Evolutionary conservation across 2,797 vertebrate genomes (phyloP), one percentile per base, ranked within the genome.

Genomic region (Taenioides sp.): DNA sequence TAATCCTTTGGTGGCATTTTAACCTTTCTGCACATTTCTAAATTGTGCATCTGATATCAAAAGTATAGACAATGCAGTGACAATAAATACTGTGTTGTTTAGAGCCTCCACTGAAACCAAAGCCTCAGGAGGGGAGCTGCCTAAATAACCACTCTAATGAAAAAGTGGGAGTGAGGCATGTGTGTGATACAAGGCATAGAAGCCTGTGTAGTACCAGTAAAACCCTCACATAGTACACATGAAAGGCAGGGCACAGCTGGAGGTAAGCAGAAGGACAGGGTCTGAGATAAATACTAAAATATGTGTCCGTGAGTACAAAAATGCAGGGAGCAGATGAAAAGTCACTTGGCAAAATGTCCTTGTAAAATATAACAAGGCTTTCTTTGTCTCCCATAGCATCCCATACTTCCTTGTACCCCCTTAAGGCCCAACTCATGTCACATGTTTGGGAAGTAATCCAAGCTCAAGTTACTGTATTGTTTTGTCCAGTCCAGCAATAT

Each of bases 31-130:
- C 23, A 58, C 57, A 58, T 34, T 61, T 28, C 17, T 34, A 16
- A 47, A 16, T 14, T 14, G 12, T 47, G 43, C 14, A 47, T 47
- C 14, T 47, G 3, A 16, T 16, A 14, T 47, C 16, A 16, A 16
- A 62, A 82, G 72, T 34, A 82, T 58, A 76, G 68, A 70, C 69
- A 55, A 12, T 80, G 70, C 20, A 64, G 75, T 76, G 70, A 73
- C 73, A 77, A 73, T 77, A 79, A 86, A 86, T 84, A 81, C 84
- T 59, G 71, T 77, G 81, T 79, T 73, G 78, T 73, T 73, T 80
- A 23, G 43, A 47, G 14, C 43, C 43, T 16, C 43, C 14, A 16
- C 12, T 47, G 43, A 47, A 16, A 47, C 14, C 16, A 71, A 80
- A 84, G 59, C 76, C 77, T 89, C 77, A 81, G 69, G 72, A 75